phyloP scores from a whole-genome alignment of 2,113 vertebrate genomes.

The Mungos mungo region DNA sequence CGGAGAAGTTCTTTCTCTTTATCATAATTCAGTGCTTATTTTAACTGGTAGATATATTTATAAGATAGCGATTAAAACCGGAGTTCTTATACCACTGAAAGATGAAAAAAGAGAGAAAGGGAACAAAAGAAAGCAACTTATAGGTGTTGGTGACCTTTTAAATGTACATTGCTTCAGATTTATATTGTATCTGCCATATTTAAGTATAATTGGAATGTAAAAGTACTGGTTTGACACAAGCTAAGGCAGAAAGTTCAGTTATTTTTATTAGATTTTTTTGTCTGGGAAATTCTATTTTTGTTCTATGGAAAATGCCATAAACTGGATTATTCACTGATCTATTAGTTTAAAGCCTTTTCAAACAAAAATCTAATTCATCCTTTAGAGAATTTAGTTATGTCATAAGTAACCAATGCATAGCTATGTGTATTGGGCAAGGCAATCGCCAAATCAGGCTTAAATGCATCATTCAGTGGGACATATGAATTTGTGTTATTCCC shows the following conservation, averaged over 20 bases:
- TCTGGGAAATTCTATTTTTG: background rate
- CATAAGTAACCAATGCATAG: background rate
- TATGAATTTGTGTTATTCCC: background rate
- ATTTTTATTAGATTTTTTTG: background rate
- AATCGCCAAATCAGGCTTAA: background rate
- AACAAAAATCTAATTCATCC: background rate
- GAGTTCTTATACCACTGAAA: background rate
- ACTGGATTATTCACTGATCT: background rate
- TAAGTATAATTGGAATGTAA: background rate
- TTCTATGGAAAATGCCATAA: conserved; percentile 19
- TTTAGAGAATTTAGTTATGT: background rate
- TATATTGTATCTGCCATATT: background rate
- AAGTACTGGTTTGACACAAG: background rate
- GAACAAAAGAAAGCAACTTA: background rate
- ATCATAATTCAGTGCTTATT: background rate
- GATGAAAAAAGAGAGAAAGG: background rate
- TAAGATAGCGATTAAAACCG: background rate
- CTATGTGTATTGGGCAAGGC: background rate
- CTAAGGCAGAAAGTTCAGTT: background rate
- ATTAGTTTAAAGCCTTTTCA: conserved; percentile 48
- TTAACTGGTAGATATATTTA: background rate
- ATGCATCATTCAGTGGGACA: background rate
- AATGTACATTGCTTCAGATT: background rate
- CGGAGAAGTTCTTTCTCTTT: background rate
- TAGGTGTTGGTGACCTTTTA: background rate